Base-by-base conservation (phyloP, 2,888 invertebrate species). In the Gisinianus flammeolus region DNA sequence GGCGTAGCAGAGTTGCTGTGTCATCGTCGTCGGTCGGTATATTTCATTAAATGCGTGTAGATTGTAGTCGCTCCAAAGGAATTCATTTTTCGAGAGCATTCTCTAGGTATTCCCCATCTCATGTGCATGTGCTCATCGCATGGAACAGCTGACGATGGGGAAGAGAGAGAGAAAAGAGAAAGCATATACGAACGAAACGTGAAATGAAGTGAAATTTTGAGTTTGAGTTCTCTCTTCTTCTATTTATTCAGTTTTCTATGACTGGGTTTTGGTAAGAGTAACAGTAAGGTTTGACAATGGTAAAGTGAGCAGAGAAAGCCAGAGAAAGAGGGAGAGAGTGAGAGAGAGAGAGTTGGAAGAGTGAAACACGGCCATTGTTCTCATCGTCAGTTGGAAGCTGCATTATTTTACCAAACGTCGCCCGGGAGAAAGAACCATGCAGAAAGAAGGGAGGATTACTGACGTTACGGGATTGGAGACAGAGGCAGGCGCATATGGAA, bases 361-460 rank as follows among this genome's bases (percentile, higher is more conserved):
- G 26, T 24, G 24, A 62, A 62, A 62, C 8, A 62, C 24, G 24
- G 62, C 19, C 54, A 54, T 54, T 54, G 54, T 54, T 54, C 54
- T 54, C 54, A 54, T 54, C 54, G 16, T 54, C 19, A 64, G 26
- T 22, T 28, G 12, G 22, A 28, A 64, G 62, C 22, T 33, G 24
- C 31, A 66, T 66, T 66, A 66, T 66, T 66, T 66, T 66, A 66
- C 19, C 31, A 66, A 16, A 64, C 28, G 30, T 26, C 26, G 26
- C 26, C 5, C 6, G n/a, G 58, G n/a, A 56, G 56, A 56, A 22
- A 12, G 56, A n/a, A 56, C 10, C 22, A 26, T 26, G 16, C 10
- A 31, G 31, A 66, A 66, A 66, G 31, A n/a, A 66, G 66, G 66
- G 66, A 66, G 66, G 66, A 66, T 66, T 66, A 66, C 12, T 31